Conservation (phyloP, 2,797 vertebrate genomes). For the Bradypodion ventrale region DNA sequence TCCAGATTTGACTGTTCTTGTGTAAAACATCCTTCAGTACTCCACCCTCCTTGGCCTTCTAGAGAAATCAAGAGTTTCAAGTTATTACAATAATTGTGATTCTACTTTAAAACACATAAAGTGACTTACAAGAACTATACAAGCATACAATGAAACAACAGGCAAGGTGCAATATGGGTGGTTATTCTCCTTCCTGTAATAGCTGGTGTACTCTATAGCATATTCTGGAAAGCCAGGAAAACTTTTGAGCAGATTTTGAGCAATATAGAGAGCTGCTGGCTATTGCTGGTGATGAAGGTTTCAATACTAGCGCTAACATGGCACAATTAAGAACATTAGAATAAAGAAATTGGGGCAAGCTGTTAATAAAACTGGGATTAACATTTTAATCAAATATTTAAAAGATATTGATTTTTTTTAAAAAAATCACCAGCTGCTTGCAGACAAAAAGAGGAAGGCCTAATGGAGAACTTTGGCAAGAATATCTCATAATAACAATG, state of each 20-base stretch:
- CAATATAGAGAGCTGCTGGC: neutral
- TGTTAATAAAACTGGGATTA: neutral
- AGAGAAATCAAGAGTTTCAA: conserved; percentile 56
- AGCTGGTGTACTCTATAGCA: neutral
- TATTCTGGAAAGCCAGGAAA: neutral
- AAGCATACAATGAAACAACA: neutral
- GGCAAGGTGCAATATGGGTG: neutral
- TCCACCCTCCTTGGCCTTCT: conserved; percentile 91
- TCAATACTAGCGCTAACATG: too few species aligned
- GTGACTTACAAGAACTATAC: neutral
- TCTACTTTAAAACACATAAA: neutral
- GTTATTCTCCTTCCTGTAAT: too few species aligned
- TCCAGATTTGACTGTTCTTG: conserved; percentile 76
- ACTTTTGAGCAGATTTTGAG: neutral
- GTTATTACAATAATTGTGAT: neutral
- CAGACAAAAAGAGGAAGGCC: neutral
- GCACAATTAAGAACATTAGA: too few species aligned
- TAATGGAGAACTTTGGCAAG: neutral
- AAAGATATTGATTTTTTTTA: neutral
- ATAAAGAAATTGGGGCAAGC: too few species aligned
- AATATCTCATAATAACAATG: too few species aligned
- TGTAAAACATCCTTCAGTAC: conserved; percentile 78
- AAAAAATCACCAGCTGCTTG: neutral
- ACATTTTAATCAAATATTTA: neutral
- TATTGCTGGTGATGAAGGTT: too few species aligned